phyloP scores from a whole-genome alignment of 37 sponge, comb jelly and placozoan species.

The Diacarnus erythraeanus region DNA sequence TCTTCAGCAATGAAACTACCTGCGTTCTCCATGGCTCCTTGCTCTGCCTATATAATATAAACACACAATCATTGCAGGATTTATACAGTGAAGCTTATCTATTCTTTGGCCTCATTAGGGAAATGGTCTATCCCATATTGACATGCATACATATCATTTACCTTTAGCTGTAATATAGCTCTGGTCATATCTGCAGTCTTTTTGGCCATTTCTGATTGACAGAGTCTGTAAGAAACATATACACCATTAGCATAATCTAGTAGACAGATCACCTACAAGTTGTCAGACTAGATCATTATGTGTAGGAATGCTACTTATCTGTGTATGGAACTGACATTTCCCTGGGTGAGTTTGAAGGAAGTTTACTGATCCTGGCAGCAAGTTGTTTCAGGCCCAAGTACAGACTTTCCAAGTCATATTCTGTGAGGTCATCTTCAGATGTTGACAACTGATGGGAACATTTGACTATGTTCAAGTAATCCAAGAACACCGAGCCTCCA shows the following conservation, averaged over 20 bases:
- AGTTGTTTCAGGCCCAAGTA: constrained; percentile 15
- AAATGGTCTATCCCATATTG: background rate
- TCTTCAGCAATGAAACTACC: background rate
- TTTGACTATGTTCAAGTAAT: constrained; percentile 39
- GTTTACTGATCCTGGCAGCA: constrained; percentile 25
- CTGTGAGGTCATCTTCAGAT: background rate
- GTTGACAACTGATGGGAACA: constrained; percentile 6
- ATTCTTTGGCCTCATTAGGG: background rate
- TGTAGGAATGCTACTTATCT: too few relatives aligned
- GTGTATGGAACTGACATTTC: constrained; percentile 50
- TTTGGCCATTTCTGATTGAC: constrained; percentile 70
- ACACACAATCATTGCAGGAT: background rate
- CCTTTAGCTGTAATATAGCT: constrained; percentile 24
- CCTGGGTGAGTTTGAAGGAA: constrained; percentile 20
- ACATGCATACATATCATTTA: background rate
- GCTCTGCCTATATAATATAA: constrained; percentile 1
- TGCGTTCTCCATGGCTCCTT: background rate
- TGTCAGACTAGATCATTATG: too few relatives aligned
- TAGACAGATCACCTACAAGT: background rate
- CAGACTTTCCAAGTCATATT: constrained; percentile 29
- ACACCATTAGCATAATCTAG: background rate
- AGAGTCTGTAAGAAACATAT: constrained; percentile 31
- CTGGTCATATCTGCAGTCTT: constrained; percentile 25
- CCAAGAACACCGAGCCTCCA: constrained; percentile 62
- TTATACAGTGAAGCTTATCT: background rate